phyloP scores from a whole-genome alignment of 2,888 invertebrate genomes.

The Mermis nigrescens region DNA sequence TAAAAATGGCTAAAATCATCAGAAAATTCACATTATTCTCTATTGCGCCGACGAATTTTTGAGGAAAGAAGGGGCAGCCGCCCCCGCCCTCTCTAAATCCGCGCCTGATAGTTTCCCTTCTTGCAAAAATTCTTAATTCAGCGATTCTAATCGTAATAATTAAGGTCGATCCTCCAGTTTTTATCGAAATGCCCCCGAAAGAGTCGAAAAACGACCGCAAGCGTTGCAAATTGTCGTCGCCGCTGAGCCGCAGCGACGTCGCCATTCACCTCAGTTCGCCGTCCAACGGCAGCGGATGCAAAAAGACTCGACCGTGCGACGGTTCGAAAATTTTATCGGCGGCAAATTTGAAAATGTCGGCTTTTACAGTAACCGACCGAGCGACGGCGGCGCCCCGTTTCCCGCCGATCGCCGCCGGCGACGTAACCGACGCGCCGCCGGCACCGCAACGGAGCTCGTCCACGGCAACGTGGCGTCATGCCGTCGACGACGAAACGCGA shows the following conservation, averaged over 20 bases:
- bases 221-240: constrained; percentile 6
- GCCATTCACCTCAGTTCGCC: neutral
- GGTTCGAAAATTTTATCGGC: neutral
- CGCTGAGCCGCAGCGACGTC: neutral
- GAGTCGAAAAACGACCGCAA: constrained; percentile 24
- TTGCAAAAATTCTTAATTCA: neutral
- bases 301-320: neutral
- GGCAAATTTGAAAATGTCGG: too few relatives aligned
- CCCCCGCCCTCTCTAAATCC: too few relatives aligned
- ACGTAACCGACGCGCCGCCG: neutral
- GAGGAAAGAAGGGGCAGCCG: too few relatives aligned
- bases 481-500: too few relatives aligned
- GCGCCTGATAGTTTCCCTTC: neutral
- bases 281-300: neutral
- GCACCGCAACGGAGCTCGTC: neutral
- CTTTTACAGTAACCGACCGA: too few relatives aligned
- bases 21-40: too few relatives aligned
- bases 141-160: constrained; percentile 7
- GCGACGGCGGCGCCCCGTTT: too few relatives aligned
- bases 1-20: too few relatives aligned
- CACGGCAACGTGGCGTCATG: too few relatives aligned
- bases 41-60: too few relatives aligned
- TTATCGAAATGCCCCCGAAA: constrained; percentile 33
- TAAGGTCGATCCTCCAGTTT: constrained; percentile 32
- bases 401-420: too few relatives aligned